phyloP scores from a whole-genome alignment of 2,888 invertebrate species.

The Dinocampus coccinellae region DNA sequence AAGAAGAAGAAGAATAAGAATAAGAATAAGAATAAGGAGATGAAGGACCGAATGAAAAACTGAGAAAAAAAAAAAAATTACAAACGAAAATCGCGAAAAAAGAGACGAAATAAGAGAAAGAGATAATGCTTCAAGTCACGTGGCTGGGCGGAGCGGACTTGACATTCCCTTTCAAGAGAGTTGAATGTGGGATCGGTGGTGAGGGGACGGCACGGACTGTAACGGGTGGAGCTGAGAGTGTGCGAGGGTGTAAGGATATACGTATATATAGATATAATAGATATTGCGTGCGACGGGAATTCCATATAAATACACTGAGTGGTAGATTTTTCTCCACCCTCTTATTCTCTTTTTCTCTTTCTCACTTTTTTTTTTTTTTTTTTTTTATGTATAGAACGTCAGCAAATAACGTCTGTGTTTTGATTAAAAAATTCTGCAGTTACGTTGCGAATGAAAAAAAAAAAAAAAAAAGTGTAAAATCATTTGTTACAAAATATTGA shows the following conservation, averaged over 20 bases:
- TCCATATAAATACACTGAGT: constrained; percentile 20
- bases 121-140: constrained; percentile 53
- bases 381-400: constrained; percentile 41
- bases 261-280: constrained; percentile 30
- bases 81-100: constrained; percentile 36
- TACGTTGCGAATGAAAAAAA: constrained; percentile 29
- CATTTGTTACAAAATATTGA: constrained; percentile 33
- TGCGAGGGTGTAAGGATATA: constrained; percentile 45
- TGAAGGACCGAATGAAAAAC: constrained; percentile 11
- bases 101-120: constrained; percentile 37
- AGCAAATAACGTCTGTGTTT: constrained; percentile 56
- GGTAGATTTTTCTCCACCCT: too few relatives aligned
- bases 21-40: too few relatives aligned
- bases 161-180: constrained; percentile 51
- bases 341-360: constrained; percentile 3
- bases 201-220: constrained; percentile 28
- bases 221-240: constrained; percentile 32
- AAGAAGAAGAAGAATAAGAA: too few relatives aligned
- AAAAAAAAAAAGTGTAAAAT: constrained; percentile 43
- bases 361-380: constrained; percentile 1
- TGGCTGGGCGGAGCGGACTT: constrained; percentile 61
- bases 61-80: constrained; percentile 43
- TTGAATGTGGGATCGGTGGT: constrained; percentile 26
- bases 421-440: constrained; percentile 59
- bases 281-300: not conserved